These are phyloP conservation scores for Ischnus inquisitorius DNA, from an alignment of 2,888 invertebrate genomes.

Conservation along the genomic window DNA sequence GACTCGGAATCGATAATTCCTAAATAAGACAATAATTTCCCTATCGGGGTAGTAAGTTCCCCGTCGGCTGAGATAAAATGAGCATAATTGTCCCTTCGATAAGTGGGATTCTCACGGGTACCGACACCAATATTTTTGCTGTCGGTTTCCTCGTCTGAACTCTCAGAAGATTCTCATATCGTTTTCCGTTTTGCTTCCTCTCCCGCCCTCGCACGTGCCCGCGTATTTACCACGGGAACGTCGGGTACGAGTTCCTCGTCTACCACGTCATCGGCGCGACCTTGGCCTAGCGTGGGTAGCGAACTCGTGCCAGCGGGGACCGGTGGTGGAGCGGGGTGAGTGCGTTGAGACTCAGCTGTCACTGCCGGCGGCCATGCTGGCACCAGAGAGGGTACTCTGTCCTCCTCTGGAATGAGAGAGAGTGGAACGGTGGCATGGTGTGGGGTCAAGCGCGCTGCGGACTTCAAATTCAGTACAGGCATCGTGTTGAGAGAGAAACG, in stretches of 20 bases:
- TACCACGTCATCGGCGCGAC: not conserved
- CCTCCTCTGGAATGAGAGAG: not conserved
- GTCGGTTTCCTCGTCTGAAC: not conserved
- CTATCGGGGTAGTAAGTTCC: not conserved
- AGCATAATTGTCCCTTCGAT: not conserved
- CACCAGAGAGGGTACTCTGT: not conserved
- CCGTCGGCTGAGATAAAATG: constrained; percentile 34
- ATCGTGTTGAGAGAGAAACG: not conserved
- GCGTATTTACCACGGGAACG: not conserved
- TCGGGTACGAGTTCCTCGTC: not conserved
- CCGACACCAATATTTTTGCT: not conserved
- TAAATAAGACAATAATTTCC: not conserved
- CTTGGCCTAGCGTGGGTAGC: not conserved
- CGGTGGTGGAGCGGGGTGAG: not conserved
- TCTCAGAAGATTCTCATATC: too few relatives aligned
- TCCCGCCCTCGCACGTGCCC: not conserved
- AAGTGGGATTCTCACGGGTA: constrained; percentile 4
- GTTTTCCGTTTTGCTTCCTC: not conserved
- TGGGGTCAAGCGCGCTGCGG: not conserved
- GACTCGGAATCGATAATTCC: not conserved
- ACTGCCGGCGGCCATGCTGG: not conserved
- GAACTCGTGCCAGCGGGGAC: not conserved
- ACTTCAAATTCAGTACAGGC: not conserved
- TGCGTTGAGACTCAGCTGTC: not conserved
- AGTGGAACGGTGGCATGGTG: not conserved